Conservation (phyloP, 1,140 invertebrate genomes). For the Magallana ariakensis region DNA sequence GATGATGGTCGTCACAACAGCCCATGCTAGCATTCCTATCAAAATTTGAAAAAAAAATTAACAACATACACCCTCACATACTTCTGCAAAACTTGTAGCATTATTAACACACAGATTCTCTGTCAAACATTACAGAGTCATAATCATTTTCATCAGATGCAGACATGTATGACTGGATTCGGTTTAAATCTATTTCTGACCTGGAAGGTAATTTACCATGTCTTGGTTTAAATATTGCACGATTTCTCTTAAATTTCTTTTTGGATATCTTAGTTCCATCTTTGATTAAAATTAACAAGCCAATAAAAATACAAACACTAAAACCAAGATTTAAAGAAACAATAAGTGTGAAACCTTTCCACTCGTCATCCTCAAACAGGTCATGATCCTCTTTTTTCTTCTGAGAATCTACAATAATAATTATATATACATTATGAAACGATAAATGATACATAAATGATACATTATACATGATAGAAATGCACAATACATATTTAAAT, state of each 20-base stretch:
- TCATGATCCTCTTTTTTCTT: background rate
- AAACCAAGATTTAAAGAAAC: background rate
- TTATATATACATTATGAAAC: conserved; percentile 5
- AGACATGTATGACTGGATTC: conserved; percentile 24
- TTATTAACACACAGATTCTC: conserved; percentile 25
- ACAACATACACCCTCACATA: conserved; percentile 1
- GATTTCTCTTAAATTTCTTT: conserved; percentile 1
- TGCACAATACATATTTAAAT: background rate
- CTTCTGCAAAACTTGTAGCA: background rate
- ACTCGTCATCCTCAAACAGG: background rate
- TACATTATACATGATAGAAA: conserved; percentile 7
- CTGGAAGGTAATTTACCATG: background rate
- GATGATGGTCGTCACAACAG: conserved; percentile 1
- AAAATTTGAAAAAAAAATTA: background rate
- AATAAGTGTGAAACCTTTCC: background rate
- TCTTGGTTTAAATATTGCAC: background rate
- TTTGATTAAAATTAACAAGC: background rate
- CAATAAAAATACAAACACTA: background rate
- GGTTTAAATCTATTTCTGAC: conserved; percentile 1
- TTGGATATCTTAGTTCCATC: background rate
- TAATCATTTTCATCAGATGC: conserved; percentile 6
- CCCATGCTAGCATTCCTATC: background rate
- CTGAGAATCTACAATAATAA: background rate
- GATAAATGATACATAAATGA: background rate
- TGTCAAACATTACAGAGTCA: conserved; percentile 5